These are phyloP conservation scores for Xestia xanthographa DNA, from an alignment of 2,888 invertebrate species.

Conservation along the genomic window DNA sequence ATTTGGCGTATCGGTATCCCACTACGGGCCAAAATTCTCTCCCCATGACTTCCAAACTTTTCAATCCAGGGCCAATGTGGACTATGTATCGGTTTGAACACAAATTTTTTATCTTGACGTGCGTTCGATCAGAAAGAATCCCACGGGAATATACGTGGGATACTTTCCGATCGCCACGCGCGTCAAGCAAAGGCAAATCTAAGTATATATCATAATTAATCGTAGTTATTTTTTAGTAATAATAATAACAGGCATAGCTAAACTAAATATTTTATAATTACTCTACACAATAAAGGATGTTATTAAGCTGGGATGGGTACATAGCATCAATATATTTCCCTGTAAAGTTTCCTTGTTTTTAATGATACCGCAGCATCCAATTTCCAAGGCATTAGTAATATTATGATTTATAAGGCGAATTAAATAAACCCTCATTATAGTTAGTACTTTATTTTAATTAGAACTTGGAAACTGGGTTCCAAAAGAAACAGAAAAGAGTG, in stretches of 20 bases:
- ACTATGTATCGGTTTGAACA: neutral
- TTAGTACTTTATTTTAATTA: neutral
- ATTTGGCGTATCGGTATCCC: neutral
- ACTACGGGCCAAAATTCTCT: too few species aligned
- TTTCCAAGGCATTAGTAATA: slow-evolving; percentile 2
- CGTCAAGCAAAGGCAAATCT: neutral
- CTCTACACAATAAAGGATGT: slow-evolving; percentile 18
- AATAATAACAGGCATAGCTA: neutral
- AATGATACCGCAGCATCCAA: slow-evolving; percentile 23
- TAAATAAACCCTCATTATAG: neutral
- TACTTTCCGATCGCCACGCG: neutral
- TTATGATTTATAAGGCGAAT: slow-evolving; percentile 9
- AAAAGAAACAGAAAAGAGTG: neutral
- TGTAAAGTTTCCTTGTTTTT: slow-evolving; percentile 52
- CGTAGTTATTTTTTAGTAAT: neutral
- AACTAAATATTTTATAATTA: slow-evolving; percentile 20
- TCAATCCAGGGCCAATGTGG: too few species aligned
- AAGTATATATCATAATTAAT: neutral
- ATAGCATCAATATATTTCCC: slow-evolving; percentile 37
- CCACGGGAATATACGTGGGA: neutral
- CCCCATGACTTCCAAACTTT: too few species aligned
- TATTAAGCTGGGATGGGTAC: slow-evolving; percentile 31
- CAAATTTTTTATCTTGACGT: neutral
- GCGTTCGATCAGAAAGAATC: too few species aligned
- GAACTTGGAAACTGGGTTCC: neutral